These are phyloP conservation scores for Peromyscus attwateri DNA, from an alignment of 2,797 vertebrate species.

Conservation along the genomic window DNA sequence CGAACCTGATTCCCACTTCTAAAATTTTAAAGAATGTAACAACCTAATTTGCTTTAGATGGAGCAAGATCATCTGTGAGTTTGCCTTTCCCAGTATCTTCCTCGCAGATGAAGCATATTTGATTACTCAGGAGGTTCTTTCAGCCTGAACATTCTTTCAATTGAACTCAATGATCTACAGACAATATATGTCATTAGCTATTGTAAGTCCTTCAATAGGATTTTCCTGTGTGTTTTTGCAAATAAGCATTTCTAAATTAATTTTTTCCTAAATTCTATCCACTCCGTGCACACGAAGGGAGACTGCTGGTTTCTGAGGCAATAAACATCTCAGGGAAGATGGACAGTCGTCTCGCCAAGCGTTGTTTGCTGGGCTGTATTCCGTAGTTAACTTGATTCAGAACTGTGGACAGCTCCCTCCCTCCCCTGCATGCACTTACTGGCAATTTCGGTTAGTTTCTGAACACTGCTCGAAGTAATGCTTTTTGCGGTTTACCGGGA, in stretches of 20 bases:
- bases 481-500: background rate
- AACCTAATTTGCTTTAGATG: background rate
- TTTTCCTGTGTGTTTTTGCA: background rate
- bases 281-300: background rate
- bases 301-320: background rate
- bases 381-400: constrained; percentile 74
- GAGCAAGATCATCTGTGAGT: background rate
- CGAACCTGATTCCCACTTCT: constrained; percentile 28
- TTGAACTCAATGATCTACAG: constrained; percentile 7
- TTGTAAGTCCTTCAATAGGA: background rate
- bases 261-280: constrained; percentile 14
- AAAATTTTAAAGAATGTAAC: constrained; percentile 44
- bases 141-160: constrained; percentile 43
- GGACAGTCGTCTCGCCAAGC: constrained; percentile 13
- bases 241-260: background rate
- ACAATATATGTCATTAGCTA: constrained; percentile 29
- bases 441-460: constrained; percentile 23
- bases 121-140: constrained; percentile 41
- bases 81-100: background rate
- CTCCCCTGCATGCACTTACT: background rate
- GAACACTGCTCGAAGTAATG: constrained; percentile 1
- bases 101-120: background rate
- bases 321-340: background rate
- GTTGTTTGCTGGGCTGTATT: constrained; percentile 7
- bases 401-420: constrained; percentile 85